Evolutionary conservation across 2,113 vertebrate genomes (phyloP), one percentile per base, ranked within the genome.

Genomic region (Saguinus imperator): DNA sequence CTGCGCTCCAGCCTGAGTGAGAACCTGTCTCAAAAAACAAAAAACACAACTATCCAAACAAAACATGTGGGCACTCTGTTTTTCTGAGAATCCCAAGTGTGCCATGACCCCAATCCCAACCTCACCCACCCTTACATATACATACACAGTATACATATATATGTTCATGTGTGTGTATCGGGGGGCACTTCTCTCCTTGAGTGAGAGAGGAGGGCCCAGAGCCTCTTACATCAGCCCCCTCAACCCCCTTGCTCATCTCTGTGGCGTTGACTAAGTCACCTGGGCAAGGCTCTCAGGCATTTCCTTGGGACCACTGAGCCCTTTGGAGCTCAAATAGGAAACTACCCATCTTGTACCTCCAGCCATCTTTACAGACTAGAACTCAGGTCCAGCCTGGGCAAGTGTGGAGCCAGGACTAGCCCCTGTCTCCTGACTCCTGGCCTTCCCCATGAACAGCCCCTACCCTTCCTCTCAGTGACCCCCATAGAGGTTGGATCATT

Each of bases 11-110:
- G 25, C 58, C 25, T 61, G 58, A 10, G 58, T 61, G 58, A 61
- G 58, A 61, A 0, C 58, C 10, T 61, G 58, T 61, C 58, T 61
- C 58, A 61, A 61, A 61, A 61, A 61, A 61, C 58, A 61, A 5
- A 61, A 61, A 61, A 61, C 58, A 61, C 25, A 61, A 61, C 58
- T 10, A 4, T 1, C 10, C 10, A 27, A 27, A 61, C 25, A 61
- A 61, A 25, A 57, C 6, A 75, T 13, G 37, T 2, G 3, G 16
- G 27, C 14, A 48, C 32, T 81, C 61, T 76, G 64, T 68, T 90
- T 94, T 90, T 87, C 93, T 94, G 80, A 86, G 91, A 58, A 88
- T 76, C 35, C 81, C 86, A 37, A n/a, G 18, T 43, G 58, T 68
- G 43, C 61, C n/a, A 14, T 40, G 66, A 87, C n/a, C 25, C 29